Evolutionary conservation across 2,797 vertebrate species (phyloP).

Genomic region (Antennarius maculatus): DNA sequence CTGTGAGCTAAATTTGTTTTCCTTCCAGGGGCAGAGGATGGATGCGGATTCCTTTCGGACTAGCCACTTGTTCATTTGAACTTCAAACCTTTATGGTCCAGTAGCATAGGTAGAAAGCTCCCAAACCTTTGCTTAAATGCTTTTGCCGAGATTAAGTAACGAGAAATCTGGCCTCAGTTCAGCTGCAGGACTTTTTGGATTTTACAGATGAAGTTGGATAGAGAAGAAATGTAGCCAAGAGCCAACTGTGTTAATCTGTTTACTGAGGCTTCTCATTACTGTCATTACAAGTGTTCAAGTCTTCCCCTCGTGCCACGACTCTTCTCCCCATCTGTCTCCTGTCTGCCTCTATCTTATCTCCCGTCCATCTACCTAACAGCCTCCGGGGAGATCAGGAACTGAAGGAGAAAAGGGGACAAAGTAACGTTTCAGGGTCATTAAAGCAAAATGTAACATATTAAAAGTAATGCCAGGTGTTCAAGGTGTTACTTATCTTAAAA

Average conservation of each 20-base stretch:
- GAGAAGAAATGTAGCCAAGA: background rate
- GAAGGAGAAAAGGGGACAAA: background rate
- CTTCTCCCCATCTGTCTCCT: slow-evolving; percentile 59
- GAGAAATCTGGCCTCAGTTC: slow-evolving; percentile 10
- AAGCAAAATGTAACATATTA: background rate
- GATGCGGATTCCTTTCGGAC: background rate
- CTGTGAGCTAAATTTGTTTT: background rate
- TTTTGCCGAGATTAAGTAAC: slow-evolving; percentile 1
- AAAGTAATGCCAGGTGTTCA: background rate
- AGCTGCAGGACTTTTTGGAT: slow-evolving; percentile 10
- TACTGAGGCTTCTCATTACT: slow-evolving; percentile 33
- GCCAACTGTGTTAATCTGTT: slow-evolving; percentile 55
- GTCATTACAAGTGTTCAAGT: slow-evolving; percentile 20
- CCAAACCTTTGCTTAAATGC: background rate
- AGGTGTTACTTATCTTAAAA: background rate
- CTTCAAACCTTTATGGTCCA: background rate
- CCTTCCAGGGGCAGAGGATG: background rate
- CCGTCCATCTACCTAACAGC: slow-evolving; percentile 9
- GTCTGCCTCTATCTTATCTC: slow-evolving; percentile 40
- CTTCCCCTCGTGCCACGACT: background rate
- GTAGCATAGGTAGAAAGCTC: background rate
- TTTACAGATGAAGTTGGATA: slow-evolving; percentile 27
- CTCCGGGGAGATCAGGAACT: background rate
- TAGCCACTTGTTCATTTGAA: background rate
- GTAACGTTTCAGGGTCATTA: background rate